A percentile compares a stretch with the other conserved stretches of the same genome.
Conservation (phyloP, 2,797 vertebrate genomes). For the Acanthis flammea region DNA sequence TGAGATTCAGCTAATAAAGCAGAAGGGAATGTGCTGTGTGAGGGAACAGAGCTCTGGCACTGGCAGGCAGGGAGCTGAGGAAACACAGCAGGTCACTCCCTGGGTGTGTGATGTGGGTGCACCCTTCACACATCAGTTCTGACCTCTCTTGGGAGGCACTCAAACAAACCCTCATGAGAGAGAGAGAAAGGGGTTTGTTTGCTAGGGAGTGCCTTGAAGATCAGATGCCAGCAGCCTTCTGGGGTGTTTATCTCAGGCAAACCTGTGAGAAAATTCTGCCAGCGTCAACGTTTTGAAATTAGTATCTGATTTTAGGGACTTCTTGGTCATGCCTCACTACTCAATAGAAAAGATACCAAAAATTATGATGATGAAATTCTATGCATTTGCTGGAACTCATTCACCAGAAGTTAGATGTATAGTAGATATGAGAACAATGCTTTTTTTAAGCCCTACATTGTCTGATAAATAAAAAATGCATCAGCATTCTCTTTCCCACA, state of each 20-base stretch:
- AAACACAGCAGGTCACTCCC: background rate
- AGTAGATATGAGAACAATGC: background rate
- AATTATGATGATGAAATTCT: background rate
- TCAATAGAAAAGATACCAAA: background rate
- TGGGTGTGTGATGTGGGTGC: background rate
- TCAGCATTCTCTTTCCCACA: background rate
- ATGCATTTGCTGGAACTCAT: background rate
- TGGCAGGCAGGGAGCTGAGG: background rate
- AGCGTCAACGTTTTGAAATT: background rate
- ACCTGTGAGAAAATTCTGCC: background rate
- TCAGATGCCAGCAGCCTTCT: background rate
- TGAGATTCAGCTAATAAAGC: background rate
- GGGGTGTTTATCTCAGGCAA: background rate
- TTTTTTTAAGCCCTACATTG: background rate
- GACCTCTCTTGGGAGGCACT: background rate
- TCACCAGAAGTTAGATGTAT: background rate
- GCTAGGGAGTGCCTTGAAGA: background rate
- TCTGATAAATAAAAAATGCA: background rate
- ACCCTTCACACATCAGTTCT: background rate
- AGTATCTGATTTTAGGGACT: background rate
- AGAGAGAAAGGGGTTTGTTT: background rate
- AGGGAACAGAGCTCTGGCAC: background rate
- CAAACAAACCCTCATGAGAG: background rate
- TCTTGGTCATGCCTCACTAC: background rate
- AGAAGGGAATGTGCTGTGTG: background rate